Percentiles rank a stretch among this genome's conserved stretches.
Evolutionary conservation across 2,888 invertebrate species (phyloP).

Genomic region (Drosophila mulleri): DNA sequence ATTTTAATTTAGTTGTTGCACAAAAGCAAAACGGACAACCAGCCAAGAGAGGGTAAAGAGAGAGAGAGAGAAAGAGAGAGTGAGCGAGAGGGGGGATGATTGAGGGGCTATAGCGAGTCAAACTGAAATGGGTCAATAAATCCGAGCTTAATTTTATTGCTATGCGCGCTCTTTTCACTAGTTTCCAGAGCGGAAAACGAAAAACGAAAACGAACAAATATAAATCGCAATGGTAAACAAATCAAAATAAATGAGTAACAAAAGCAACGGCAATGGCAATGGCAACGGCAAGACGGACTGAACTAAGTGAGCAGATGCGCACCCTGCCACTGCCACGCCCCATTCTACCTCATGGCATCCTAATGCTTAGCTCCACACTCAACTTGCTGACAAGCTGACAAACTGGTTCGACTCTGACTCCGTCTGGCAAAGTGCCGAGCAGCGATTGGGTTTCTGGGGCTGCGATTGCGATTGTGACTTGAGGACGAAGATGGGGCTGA

Average conservation of each 20-base stretch:
- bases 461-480: slow-evolving; percentile 45
- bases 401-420: slow-evolving; percentile 62
- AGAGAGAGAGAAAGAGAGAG: not conserved
- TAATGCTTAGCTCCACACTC: slow-evolving; percentile 27
- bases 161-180: slow-evolving; percentile 56
- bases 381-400: slow-evolving; percentile 79
- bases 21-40: slow-evolving; percentile 54
- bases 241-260: slow-evolving; percentile 82
- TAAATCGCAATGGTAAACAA: slow-evolving; percentile 81
- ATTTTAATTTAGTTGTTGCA: slow-evolving; percentile 78
- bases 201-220: slow-evolving; percentile 68
- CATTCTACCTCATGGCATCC: not conserved
- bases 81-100: not conserved
- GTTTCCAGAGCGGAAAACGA: slow-evolving; percentile 26
- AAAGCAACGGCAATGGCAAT: slow-evolving; percentile 48
- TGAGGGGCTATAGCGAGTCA: slow-evolving; percentile 54
- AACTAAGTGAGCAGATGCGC: slow-evolving; percentile 34
- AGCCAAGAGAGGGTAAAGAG: not conserved
- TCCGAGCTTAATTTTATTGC: slow-evolving; percentile 81
- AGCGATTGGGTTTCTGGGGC: slow-evolving; percentile 48
- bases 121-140: slow-evolving; percentile 80
- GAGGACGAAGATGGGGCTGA: slow-evolving; percentile 19
- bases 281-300: not conserved
- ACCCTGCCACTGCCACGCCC: not conserved
- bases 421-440: slow-evolving; percentile 73